phyloP scores from a whole-genome alignment of 2,888 invertebrate species.

The Drosophila merina region DNA sequence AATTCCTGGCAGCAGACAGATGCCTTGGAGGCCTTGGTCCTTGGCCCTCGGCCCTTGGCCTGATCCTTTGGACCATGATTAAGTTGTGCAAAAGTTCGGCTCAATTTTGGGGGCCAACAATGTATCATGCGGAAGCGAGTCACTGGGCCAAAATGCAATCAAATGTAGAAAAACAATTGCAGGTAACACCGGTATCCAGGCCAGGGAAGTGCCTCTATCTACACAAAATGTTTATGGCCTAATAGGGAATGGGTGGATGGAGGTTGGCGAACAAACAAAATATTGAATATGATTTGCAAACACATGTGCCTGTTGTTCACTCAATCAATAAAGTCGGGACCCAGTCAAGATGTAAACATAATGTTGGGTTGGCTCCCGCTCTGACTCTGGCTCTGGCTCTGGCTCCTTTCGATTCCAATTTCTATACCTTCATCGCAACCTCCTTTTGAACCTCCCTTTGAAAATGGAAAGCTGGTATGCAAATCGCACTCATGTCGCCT shows the following conservation, averaged over 20 bases:
- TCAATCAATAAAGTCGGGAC: constrained; percentile 41
- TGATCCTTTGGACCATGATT: constrained; percentile 55
- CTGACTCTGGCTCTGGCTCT: background rate
- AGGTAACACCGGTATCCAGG: constrained; percentile 44
- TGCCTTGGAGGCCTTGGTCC: constrained; percentile 11
- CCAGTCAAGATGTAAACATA: constrained; percentile 33
- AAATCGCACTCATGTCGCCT: constrained; percentile 58
- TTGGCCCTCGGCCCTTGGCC: constrained; percentile 27
- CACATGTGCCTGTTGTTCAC: constrained; percentile 56
- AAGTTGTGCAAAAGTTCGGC: constrained; percentile 68
- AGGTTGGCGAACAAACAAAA: constrained; percentile 61
- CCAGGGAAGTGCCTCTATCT: background rate
- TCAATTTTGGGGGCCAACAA: constrained; percentile 52
- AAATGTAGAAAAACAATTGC: constrained; percentile 65
- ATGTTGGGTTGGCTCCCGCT: background rate
- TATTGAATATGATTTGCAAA: constrained; percentile 77
- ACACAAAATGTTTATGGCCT: background rate
- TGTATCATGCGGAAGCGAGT: constrained; percentile 43
- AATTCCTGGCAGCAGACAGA: constrained; percentile 33
- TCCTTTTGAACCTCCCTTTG: background rate
- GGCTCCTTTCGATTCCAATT: constrained; percentile 16
- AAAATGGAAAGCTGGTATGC: constrained; percentile 63
- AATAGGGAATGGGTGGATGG: background rate
- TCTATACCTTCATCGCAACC: background rate
- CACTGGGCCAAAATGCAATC: constrained; percentile 68